phyloP scores from a whole-genome alignment of 2,888 invertebrate species.

The Drosophila silvestris region DNA sequence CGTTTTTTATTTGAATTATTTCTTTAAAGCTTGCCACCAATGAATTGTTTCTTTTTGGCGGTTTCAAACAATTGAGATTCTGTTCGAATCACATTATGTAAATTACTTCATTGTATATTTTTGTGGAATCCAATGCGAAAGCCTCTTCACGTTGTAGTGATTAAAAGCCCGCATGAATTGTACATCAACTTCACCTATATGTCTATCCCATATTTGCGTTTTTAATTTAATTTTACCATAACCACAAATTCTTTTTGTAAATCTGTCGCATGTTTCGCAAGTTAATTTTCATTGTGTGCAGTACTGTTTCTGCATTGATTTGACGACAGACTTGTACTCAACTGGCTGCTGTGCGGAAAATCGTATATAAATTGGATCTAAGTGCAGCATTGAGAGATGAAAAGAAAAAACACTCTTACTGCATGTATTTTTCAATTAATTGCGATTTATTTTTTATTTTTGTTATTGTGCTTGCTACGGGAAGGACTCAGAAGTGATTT shows the following conservation, averaged over 20 bases:
- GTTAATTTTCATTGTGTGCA: slow-evolving; percentile 3
- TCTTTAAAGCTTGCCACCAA: neutral
- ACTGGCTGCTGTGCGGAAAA: slow-evolving; percentile 1
- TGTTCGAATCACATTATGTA: slow-evolving; percentile 4
- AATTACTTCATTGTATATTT: neutral
- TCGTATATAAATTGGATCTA: slow-evolving; percentile 33
- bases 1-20: neutral
- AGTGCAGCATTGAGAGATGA: slow-evolving; percentile 3
- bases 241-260: slow-evolving; percentile 7
- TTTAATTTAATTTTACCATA: slow-evolving; percentile 17
- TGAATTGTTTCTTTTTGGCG: neutral
- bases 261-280: neutral
- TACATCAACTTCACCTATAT: neutral
- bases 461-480: neutral
- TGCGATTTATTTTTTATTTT: slow-evolving; percentile 7
- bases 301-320: neutral
- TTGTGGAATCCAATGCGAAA: neutral
- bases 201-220: slow-evolving; percentile 8
- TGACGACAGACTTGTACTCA: slow-evolving; percentile 7
- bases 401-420: neutral
- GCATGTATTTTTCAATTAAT: slow-evolving; percentile 18
- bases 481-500: slow-evolving; percentile 10
- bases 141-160: neutral
- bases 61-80: neutral
- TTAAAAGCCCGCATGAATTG: neutral